Evolutionary conservation across 2,888 invertebrate species (phyloP), one percentile per base, ranked within the genome.

Genomic region (Sabatieria punctata): DNA sequence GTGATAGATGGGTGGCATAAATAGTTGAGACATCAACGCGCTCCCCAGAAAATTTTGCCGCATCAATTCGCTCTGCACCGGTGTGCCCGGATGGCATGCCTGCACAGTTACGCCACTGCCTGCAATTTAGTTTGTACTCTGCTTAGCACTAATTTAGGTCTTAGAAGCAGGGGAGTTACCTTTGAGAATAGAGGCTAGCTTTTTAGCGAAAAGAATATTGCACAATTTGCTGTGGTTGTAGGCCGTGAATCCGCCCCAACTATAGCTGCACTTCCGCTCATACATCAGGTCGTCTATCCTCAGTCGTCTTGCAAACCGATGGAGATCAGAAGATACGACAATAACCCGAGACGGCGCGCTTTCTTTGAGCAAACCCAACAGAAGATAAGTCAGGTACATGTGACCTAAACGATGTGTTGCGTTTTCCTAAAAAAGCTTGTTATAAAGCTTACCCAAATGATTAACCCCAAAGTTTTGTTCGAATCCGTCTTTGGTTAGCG

Each of bases 381-480:
- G 47, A 23, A 35, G 24, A 22, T 49, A 47, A 15, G n/a, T 13
- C 18, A 49, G 44, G 24, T 48, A 48, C 47, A 47, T 49, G 40
- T 48, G 43, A 22, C 49, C 49, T 49, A 27, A 38, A 48, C 11
- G 3, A 6, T 21, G 19, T 6, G 6, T 4, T 21, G 18, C 23
- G 40, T 40, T 22, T 40, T 22, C 13, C 40, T 22, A 22, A 40
- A 21, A 8, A 21, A 8, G 4, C 19, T 18, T 27, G 18, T 19
- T 22, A 43, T 13, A 25, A 21, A 27, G 18, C 24, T 23, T 35
- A 48, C 58, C 56, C 3, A 61, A 45, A 50, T 61, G 58, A 52
- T 61, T 84, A 40, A 82, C 78, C 4, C 82, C 83, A 1, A 84
- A 65, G 59, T 83, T 82, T 64, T 77, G 72, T 70, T 85, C 84